Evolutionary conservation across 1,140 invertebrate genomes (phyloP).

Genomic region (Drosophila nigromelanica): DNA sequence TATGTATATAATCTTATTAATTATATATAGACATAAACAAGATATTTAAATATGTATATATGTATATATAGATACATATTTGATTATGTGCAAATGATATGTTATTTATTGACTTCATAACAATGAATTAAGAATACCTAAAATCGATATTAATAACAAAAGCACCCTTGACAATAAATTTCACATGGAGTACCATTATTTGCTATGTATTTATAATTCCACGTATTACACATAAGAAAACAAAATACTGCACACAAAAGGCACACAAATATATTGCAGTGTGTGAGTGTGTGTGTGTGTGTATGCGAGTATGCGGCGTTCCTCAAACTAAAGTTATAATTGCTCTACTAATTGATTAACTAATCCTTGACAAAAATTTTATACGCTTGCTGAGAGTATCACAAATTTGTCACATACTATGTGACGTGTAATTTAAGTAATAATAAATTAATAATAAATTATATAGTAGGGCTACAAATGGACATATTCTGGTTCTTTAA

Average conservation of each 20-base stretch:
- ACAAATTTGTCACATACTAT: not conserved
- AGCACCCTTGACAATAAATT: constrained; percentile 18
- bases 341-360: constrained; percentile 27
- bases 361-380: constrained; percentile 6
- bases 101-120: not conserved
- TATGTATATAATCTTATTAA: too few species aligned
- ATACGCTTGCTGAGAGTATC: not conserved
- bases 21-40: too few species aligned
- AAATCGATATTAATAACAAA: constrained; percentile 28
- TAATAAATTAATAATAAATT: too few species aligned
- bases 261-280: not conserved
- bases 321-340: constrained; percentile 10
- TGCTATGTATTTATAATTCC: constrained; percentile 34
- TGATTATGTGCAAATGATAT: too few species aligned
- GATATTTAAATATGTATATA: not conserved
- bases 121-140: constrained; percentile 4
- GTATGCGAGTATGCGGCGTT: not conserved
- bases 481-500: too few species aligned
- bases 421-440: too few species aligned
- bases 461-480: too few species aligned
- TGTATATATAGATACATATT: not conserved
- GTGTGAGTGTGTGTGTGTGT: constrained; percentile 8
- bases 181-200: constrained; percentile 15
- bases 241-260: constrained; percentile 13
- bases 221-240: constrained; percentile 28